Conservation (phyloP, 2,888 invertebrate genomes). For the Caenorhabditis plicata region DNA sequence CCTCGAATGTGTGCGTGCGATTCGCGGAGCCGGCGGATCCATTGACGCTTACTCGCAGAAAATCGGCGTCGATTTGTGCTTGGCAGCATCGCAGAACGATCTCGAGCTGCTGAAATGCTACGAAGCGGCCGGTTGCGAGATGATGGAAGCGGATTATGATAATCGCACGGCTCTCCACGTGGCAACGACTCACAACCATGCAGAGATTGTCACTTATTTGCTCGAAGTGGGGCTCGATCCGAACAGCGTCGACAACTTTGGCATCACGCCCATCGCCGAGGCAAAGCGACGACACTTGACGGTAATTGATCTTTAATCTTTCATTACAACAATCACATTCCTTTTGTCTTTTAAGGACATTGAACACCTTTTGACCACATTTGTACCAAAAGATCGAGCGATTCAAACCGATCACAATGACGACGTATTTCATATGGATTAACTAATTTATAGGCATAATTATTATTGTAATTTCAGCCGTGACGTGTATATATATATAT, state of each 20-base stretch:
- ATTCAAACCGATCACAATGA: neutral
- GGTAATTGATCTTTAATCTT: slow-evolving; percentile 3
- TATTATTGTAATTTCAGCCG: too few species aligned
- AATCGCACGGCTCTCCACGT: slow-evolving; percentile 62
- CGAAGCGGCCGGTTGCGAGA: slow-evolving; percentile 55
- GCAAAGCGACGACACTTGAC: slow-evolving; percentile 31
- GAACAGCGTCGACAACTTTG: slow-evolving; percentile 50
- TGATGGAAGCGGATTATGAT: slow-evolving; percentile 58
- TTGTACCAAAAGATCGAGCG: neutral
- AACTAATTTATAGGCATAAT: neutral
- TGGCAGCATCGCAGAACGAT: slow-evolving; percentile 66
- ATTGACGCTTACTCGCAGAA: slow-evolving; percentile 47
- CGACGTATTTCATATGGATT: neutral
- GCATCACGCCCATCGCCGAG: slow-evolving; percentile 51
- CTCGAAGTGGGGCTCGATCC: slow-evolving; percentile 47
- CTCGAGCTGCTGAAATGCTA: slow-evolving; percentile 65
- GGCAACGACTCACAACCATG: slow-evolving; percentile 47
- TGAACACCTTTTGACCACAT: slow-evolving; percentile 6
- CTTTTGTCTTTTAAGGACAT: slow-evolving; percentile 1
- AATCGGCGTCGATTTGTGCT: slow-evolving; percentile 73
- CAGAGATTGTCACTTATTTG: slow-evolving; percentile 49
- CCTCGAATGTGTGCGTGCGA: slow-evolving; percentile 49
- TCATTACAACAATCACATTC: neutral
- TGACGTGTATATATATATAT: too few species aligned
- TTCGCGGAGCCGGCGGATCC: slow-evolving; percentile 56